A percentile compares a stretch with the other conserved stretches of the same genome.
phyloP scores from a whole-genome alignment of 2,797 vertebrate genomes.

The Margarornis squamiger region DNA sequence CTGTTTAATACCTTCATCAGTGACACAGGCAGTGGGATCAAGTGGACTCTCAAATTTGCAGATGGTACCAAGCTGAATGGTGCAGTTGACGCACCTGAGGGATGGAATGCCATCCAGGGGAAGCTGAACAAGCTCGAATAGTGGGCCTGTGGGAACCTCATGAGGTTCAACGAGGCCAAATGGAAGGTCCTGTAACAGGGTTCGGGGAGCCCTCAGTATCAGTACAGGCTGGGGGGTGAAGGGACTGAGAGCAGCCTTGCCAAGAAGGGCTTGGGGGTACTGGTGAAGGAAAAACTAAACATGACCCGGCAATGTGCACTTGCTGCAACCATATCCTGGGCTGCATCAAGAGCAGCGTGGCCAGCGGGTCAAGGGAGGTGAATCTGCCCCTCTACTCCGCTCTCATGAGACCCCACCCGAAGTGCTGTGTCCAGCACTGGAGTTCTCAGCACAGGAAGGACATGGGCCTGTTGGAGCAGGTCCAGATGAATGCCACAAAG shows the following conservation, averaged over 20 bases:
- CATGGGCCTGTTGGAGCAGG: accelerated
- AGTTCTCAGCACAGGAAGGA: background rate
- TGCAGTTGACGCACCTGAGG: accelerated
- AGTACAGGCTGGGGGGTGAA: background rate
- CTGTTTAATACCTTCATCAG: background rate
- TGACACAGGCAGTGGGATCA: background rate
- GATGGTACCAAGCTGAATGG: background rate
- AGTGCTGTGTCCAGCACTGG: background rate
- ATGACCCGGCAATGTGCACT: accelerated
- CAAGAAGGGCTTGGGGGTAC: background rate
- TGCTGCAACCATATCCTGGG: background rate
- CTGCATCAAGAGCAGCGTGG: background rate
- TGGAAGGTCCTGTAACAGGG: background rate
- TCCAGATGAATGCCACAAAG: background rate
- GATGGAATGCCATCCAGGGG: background rate
- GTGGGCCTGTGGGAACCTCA: background rate
- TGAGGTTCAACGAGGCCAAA: background rate
- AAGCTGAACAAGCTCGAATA: accelerated
- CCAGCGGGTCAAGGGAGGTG: accelerated
- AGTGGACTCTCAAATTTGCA: background rate
- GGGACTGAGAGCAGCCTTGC: background rate
- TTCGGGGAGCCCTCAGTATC: too few species aligned
- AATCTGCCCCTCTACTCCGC: background rate
- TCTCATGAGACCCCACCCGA: background rate
- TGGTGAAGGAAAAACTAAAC: background rate